A percentile compares a stretch with the other conserved stretches of the same genome.
These are phyloP conservation scores for Pseudotriccus pelzelni DNA, from an alignment of 2,797 vertebrate genomes.

Conservation along the genomic window DNA sequence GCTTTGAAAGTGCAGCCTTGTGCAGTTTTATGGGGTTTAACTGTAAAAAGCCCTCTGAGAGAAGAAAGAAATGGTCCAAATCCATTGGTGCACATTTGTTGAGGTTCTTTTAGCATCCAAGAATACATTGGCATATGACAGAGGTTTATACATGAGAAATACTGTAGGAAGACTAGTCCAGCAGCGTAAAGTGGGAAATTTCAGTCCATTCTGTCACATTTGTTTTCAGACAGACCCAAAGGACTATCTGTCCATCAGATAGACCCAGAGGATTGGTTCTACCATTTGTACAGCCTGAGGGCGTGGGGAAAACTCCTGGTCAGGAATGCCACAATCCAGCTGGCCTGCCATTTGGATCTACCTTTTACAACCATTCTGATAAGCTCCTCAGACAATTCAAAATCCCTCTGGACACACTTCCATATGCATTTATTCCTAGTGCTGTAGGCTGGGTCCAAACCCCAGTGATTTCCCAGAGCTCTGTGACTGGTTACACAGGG, in stretches of 20 bases:
- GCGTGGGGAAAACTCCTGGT: neutral
- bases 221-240: neutral
- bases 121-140: neutral
- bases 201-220: neutral
- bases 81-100: rapidly evolving
- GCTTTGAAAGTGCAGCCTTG: neutral
- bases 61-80: neutral
- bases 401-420: neutral
- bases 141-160: neutral
- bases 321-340: neutral
- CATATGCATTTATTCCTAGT: neutral
- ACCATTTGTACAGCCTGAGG: neutral
- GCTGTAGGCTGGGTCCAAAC: neutral
- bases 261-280: neutral
- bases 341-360: neutral
- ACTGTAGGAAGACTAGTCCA: neutral
- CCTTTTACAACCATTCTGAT: neutral
- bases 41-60: neutral
- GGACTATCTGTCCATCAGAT: neutral
- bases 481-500: neutral
- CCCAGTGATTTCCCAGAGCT: neutral
- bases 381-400: neutral
- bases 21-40: neutral
- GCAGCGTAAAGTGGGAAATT: neutral
- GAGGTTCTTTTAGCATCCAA: neutral